phyloP scores from a whole-genome alignment of 1,140 invertebrate species.

The Rhagoletis pomonella region DNA sequence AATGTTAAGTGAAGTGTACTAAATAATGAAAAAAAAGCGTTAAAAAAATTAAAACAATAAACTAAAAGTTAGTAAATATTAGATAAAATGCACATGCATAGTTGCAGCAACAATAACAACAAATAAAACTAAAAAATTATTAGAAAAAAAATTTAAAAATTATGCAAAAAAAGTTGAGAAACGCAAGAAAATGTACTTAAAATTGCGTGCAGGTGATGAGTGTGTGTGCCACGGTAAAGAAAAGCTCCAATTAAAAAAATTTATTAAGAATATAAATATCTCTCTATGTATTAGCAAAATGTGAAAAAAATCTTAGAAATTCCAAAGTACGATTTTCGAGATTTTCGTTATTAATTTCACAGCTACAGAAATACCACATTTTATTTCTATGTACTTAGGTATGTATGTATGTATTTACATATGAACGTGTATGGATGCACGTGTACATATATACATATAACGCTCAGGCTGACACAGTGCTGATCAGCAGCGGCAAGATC shows the following conservation, averaged over 20 bases:
- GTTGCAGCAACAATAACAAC: background rate
- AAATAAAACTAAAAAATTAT: background rate
- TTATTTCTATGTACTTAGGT: background rate
- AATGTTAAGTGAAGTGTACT: background rate
- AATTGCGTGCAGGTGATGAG: too few species aligned
- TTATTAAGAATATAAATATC: background rate
- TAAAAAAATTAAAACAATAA: background rate
- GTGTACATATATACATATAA: background rate
- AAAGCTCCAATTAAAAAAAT: background rate
- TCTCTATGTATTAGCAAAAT: background rate
- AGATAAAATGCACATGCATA: background rate
- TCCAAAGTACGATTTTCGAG: conserved; percentile 16
- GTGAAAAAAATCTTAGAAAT: conserved; percentile 9
- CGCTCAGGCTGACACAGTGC: background rate
- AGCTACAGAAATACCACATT: conserved; percentile 9
- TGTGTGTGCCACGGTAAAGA: background rate
- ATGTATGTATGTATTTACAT: background rate
- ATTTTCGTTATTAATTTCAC: conserved; percentile 37
- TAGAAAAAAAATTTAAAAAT: background rate
- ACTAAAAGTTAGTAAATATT: conserved; percentile 20
- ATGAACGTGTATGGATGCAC: background rate
- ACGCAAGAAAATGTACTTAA: background rate
- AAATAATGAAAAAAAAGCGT: background rate
- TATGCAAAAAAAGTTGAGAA: background rate
- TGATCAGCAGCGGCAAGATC: conserved; percentile 25